Base-by-base conservation (phyloP, 1,140 invertebrate genomes). In the Gonatopus flavifemur region DNA sequence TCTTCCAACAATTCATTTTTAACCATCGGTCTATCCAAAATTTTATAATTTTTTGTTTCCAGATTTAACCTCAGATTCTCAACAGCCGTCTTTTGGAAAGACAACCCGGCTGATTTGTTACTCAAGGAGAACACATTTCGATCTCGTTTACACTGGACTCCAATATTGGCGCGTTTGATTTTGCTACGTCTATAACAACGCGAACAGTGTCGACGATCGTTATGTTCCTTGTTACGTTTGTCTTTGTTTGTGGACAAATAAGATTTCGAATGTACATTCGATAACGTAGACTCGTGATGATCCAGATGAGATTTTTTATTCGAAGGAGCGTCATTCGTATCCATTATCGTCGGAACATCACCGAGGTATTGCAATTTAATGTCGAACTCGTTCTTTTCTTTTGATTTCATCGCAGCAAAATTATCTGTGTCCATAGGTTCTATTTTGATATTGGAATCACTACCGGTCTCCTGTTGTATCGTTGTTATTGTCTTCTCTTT, bases 171-270 rank as follows among this genome's bases (percentile, higher is more conserved):
- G 13, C 80, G 76, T 52, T 84, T 84, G 25, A 84, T 81, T 65
- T 84, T 84, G 9, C 81, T 81, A 25, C 83, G 73, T 57, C 80
- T 82, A 41, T 83, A 82, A 54, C 83, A 85, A n/a, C 77, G 78
- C 10, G 81, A 82, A 52, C 83, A 84, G 39, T 81, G 75, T 24
- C 80, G 68, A 33, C 72, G 64, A 9, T 76, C 77, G 8, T 66
- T 76, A 10, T 71, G 62, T 12, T 74, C 67, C 42, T 70, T 70
- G 20, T 56, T 70, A 2, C 67, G 66, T 47, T 72, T 70, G 2
- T 73, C 70, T 43, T 62, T 66, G 7, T 65, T 72, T 3, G 68
- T 71, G 10, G 68, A 70, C 1, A 57, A 59, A 3, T 62, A 69
- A 10, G 56, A 30, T 32, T 60, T 60, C 7, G 49, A 48, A 22